These are phyloP conservation scores for Lysandra coridon DNA, from an alignment of 2,888 invertebrate genomes.

Conservation along the genomic window DNA sequence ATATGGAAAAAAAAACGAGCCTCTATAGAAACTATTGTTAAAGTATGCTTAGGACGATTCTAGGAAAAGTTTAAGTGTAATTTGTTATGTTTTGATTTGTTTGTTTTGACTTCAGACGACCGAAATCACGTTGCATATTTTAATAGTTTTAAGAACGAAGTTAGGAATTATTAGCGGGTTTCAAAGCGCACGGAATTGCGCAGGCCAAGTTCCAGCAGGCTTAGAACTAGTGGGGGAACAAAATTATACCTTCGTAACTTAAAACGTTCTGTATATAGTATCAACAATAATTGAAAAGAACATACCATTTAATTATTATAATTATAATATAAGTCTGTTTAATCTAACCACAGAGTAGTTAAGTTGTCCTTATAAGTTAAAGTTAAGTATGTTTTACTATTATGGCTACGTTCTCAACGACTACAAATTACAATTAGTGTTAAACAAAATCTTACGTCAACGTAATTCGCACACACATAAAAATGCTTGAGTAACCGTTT, in stretches of 20 bases:
- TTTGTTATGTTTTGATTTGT: background rate
- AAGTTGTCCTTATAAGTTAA: background rate
- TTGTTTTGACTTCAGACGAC: background rate
- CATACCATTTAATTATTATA: background rate
- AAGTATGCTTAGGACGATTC: background rate
- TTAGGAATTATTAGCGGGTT: no score
- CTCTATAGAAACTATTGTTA: conserved; percentile 15
- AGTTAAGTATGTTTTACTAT: background rate
- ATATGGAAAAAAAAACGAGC: conserved; percentile 9
- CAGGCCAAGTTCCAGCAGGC: no score
- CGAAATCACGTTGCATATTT: background rate
- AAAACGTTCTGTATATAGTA: no score
- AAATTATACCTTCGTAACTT: no score
- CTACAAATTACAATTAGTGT: background rate
- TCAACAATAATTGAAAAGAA: background rate
- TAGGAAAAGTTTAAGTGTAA: background rate
- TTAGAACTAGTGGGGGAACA: no score
- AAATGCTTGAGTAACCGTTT: background rate
- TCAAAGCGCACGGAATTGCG: no score
- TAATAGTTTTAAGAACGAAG: background rate
- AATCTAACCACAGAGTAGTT: background rate
- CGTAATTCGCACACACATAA: background rate
- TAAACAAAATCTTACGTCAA: background rate
- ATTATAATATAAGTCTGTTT: background rate
- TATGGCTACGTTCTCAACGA: background rate